Evolutionary conservation across 2,113 vertebrate genomes (phyloP), one percentile per base, ranked within the genome.

Genomic region (Centropus bengalensis): DNA sequence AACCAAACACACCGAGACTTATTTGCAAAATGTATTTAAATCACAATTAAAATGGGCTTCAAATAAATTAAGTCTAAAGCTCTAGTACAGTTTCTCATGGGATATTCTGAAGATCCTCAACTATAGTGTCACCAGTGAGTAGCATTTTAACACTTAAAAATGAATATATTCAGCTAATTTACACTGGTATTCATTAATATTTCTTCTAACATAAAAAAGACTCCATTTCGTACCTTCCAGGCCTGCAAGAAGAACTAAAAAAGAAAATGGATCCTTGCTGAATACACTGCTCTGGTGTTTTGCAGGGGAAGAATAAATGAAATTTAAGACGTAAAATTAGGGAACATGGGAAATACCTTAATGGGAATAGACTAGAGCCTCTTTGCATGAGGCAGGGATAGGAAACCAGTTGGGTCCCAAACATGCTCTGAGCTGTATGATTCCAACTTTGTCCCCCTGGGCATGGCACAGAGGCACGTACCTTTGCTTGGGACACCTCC

Each of bases 21-120:
- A 71, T 51, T 79, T 89, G 70, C 76, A 89, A 82, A 91, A 84
- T 24, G 89, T 9, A 42, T 86, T 93, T 93, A 59, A 93, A 87
- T 82, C 79, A 77, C 36, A 66, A 76, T 54, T 62, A 69, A 75
- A 92, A 84, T 6, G 11, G 19, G 27, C 44, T 89, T 89, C 42
- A 52, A 78, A 91, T 67, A 0, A 79, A 74, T 85, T 89, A n/a
- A 64, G 22, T 47, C 44, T 69, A 51, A 67, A 74, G 88, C 51
- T 28, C 49, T 78, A 40, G 38, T 54, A 69, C 24, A 60, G 51
- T 58, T 93, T 67, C 59, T 78, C 30, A 52, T 7, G 44, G 68
- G 47, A 62, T 66, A 27, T 62, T 77, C 59, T 63, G 60, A 89
- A 95, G 56, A 95, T n/a, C 52, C 51, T 79, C n/a, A 82, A 22